These are phyloP conservation scores for Euphydryas editha DNA, from an alignment of 2,888 invertebrate genomes.

Conservation along the genomic window DNA sequence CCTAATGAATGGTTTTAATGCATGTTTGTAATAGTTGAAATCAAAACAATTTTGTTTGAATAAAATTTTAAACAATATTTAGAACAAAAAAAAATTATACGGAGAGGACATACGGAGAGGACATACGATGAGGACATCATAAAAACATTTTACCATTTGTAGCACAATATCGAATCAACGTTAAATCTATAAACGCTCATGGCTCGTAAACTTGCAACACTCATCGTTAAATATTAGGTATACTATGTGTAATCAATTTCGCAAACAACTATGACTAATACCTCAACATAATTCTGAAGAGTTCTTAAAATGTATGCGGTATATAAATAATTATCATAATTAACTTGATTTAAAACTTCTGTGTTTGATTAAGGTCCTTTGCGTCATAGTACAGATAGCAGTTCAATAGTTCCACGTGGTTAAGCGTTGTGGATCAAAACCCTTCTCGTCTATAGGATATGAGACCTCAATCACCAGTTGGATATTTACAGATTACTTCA, in stretches of 20 bases:
- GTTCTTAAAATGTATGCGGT: not conserved
- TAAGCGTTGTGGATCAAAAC: too few relatives aligned
- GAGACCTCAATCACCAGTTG: too few relatives aligned
- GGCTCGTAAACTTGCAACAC: slow-evolving; percentile 61
- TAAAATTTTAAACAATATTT: not conserved
- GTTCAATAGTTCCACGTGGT: too few relatives aligned
- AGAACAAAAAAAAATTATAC: not conserved
- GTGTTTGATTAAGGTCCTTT: too few relatives aligned
- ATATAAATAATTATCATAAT: not conserved
- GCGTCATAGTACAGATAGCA: too few relatives aligned
- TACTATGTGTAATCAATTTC: slow-evolving; percentile 64
- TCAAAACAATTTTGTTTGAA: too few relatives aligned
- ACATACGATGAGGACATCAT: slow-evolving; percentile 43
- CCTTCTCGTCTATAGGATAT: too few relatives aligned
- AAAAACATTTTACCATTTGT: slow-evolving; percentile 53
- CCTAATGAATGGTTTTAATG: too few relatives aligned
- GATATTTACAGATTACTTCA: too few relatives aligned
- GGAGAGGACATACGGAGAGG: too few relatives aligned
- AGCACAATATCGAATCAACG: slow-evolving; percentile 60
- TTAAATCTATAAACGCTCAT: slow-evolving; percentile 54
- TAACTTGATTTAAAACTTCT: too few relatives aligned
- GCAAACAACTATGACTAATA: slow-evolving; percentile 50
- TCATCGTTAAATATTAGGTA: slow-evolving; percentile 47
- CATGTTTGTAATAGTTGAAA: too few relatives aligned
- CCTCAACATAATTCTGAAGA: not conserved